Base-by-base conservation (phyloP, 2,888 invertebrate genomes). In the Atherix ibis region DNA sequence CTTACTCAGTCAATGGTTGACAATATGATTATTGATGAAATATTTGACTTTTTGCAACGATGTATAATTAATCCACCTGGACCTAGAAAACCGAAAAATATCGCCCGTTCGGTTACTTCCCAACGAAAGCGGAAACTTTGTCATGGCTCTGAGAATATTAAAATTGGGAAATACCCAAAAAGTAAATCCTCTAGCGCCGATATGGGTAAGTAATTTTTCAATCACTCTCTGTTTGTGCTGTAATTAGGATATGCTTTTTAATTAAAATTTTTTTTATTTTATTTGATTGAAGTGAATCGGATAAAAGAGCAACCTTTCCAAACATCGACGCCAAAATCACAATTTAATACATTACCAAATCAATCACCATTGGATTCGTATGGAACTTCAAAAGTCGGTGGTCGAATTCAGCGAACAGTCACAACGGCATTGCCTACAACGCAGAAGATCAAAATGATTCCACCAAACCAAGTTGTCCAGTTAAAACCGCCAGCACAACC, bases 1-100 rank as follows among this genome's bases (percentile, higher is more conserved):
- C 69, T 85, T 13, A 84, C 83, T 0, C 85, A 87, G 52, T 67
- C 71, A 25, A 76, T 83, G 66, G 78, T 82, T 1, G 85, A 87
- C 50, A 66, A 77, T 34, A 76, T 76, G 56, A 71, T 87, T 35
- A 64, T 79, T 53, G 74, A 76, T 46, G 76, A 76, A 52, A 63
- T 76, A 4, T 71, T 67, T 2, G 74, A 76, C 43, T 76, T 75
- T 48, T 58, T 74, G 1, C 70, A 68, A 37, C 68, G 65, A 31
- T 65, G 73, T 13, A 53, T 75, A 28, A 67, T 68, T 1, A 70
- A 68, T 53, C 74, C 73, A 2, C 62, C 73, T 1, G 60, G 58
- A 2, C 59, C 61, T 2, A 47, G 60, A 9, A 18, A 35, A 18
- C 35, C 35, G 17, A 34, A 22, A 4, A 34, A 19, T 12, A 33